Conservation (phyloP, 2,888 invertebrate genomes). For the Sclerodermus sp. region DNA sequence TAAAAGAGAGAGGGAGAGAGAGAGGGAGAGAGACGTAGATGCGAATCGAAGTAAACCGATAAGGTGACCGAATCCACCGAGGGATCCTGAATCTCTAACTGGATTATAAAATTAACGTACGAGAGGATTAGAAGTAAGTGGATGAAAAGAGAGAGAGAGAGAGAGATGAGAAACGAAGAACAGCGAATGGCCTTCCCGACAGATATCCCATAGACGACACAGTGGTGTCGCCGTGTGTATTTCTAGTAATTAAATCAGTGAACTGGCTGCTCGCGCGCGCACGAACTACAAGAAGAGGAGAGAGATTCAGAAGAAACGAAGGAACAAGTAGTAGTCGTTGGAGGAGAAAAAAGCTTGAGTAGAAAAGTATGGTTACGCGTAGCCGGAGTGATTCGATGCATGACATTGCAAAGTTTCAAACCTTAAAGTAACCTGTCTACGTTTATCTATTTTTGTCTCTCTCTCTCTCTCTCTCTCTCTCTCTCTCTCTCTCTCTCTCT, state of each 20-base stretch:
- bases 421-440: slow-evolving; percentile 12
- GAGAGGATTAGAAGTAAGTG: too few species aligned
- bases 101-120: too few species aligned
- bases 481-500: neutral
- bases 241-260: slow-evolving; percentile 42
- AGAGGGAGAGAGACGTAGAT: neutral
- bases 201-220: too few species aligned
- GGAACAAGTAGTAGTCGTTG: neutral
- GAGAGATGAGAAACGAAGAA: too few species aligned
- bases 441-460: neutral
- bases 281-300: neutral
- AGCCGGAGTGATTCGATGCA: slow-evolving; percentile 45
- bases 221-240: too few species aligned
- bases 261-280: slow-evolving; percentile 25
- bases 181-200: too few species aligned
- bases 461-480: slow-evolving; percentile 2
- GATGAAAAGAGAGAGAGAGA: neutral
- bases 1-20: slow-evolving; percentile 16
- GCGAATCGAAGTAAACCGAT: slow-evolving; percentile 4
- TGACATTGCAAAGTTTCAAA: slow-evolving; percentile 47
- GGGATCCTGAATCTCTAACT: too few species aligned
- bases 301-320: neutral
- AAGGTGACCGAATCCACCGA: too few species aligned
- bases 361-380: slow-evolving; percentile 38
- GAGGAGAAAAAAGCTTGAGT: slow-evolving; percentile 29